These are phyloP conservation scores for Pachymerium ferrugineum DNA, from an alignment of 2,888 invertebrate genomes.

Conservation along the genomic window DNA sequence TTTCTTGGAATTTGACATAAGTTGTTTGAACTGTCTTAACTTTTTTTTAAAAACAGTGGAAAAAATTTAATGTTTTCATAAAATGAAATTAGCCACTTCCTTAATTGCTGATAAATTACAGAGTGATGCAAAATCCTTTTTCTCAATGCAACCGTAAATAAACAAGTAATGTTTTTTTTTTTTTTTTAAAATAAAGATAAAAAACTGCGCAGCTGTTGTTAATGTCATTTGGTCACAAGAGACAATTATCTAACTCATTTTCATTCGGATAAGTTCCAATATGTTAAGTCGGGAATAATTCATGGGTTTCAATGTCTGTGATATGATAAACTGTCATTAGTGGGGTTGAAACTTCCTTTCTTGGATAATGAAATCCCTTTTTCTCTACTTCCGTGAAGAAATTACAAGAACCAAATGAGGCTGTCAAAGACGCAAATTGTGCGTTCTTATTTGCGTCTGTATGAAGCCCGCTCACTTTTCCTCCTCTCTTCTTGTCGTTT, in stretches of 20 bases:
- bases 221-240: not conserved
- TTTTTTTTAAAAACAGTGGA: too few species aligned
- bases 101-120: too few species aligned
- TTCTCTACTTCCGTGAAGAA: conserved; percentile 4
- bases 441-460: not conserved
- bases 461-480: not conserved
- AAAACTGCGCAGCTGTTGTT: not conserved
- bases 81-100: too few species aligned
- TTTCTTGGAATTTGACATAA: too few species aligned
- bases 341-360: not conserved
- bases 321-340: conserved; percentile 11
- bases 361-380: not conserved
- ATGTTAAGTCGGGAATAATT: not conserved
- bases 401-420: conserved; percentile 5
- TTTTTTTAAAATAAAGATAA: not conserved
- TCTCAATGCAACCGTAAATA: not conserved
- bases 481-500: not conserved
- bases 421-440: not conserved
- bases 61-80: too few species aligned
- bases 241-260: not conserved
- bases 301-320: not conserved
- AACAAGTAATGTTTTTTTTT: too few species aligned
- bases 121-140: too few species aligned
- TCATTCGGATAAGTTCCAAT: not conserved
- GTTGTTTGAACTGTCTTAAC: too few species aligned